Base-by-base conservation (phyloP, 2,113 vertebrate genomes). In the Sturnira hondurensis region DNA sequence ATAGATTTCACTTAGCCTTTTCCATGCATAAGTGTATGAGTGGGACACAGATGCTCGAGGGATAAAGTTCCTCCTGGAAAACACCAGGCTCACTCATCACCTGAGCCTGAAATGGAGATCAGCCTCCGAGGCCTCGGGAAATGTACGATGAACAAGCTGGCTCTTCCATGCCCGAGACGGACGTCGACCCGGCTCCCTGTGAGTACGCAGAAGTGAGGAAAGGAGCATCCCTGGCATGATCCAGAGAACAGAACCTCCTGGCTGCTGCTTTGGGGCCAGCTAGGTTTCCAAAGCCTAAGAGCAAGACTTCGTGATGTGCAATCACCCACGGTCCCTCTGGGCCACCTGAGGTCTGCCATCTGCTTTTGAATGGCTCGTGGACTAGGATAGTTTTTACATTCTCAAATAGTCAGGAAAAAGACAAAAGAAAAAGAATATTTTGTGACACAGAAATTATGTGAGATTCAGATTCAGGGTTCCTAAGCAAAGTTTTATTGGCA, bases 1-100 rank as follows among this genome's bases (percentile, higher is more conserved):
- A 93, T 97, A 95, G 96, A 96, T 92, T 98, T 98, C 97, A 83
- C 91, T 90, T 97, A 93, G 95, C 82, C 92, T 97, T 15, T 52
- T 86, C 78, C 74, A 81, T 93, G 95, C n/a, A 91, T 70, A 86
- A 50, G 80, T 96, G 80, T 96, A 88, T 96, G 96, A 56, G n/a
- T 97, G 94, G 89, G 78, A 85, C 96, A 63, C 58, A 97, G 81
- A 97, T 98, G 68, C 96, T 93, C 56, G 95, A 4, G 54, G 16
- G 5, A 88, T 96, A 96, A 52, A 50, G n/a, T 87, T 97, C 96
- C 97, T 93, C 2, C 14, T 38, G 96, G 98, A 91, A 85, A 97
- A 88, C 65, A 78, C 31, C 74, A 94, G 63, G 95, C 67, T 93
- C 86, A 90, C 94, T 97, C 96, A 81, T 89, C 93, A 83, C 86